Conservation (phyloP, 1,140 invertebrate species). For the Scaptomyza montana region DNA sequence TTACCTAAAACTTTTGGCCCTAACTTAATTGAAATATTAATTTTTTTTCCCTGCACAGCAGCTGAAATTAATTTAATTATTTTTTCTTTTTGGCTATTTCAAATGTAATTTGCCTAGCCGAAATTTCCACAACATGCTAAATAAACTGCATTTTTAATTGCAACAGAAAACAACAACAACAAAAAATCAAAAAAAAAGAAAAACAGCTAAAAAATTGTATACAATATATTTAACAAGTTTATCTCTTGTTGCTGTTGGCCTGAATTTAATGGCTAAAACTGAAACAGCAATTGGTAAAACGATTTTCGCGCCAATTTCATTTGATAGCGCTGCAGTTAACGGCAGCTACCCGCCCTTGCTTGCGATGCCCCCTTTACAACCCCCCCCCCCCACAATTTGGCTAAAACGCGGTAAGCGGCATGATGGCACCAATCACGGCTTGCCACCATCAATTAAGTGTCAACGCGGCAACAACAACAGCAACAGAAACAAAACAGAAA, state of each 20-base stretch:
- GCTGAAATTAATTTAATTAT: neutral
- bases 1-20: no score
- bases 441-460: slow-evolving; percentile 81
- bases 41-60: neutral
- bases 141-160: slow-evolving; percentile 47
- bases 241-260: slow-evolving; percentile 28
- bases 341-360: neutral
- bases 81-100: slow-evolving; percentile 8
- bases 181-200: no score
- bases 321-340: slow-evolving; percentile 61
- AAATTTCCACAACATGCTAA: slow-evolving; percentile 14
- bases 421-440: slow-evolving; percentile 77
- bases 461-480: slow-evolving; percentile 58
- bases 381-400: neutral
- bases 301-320: slow-evolving; percentile 79
- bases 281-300: slow-evolving; percentile 78
- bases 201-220: slow-evolving; percentile 9
- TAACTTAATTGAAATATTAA: no score
- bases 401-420: slow-evolving; percentile 44
- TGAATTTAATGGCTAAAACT: slow-evolving; percentile 65
- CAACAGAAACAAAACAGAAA: slow-evolving; percentile 36
- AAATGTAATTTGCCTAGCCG: slow-evolving; percentile 4
- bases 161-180: neutral
- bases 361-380: neutral
- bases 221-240: slow-evolving; percentile 26